These are phyloP conservation scores for Drosophila eugracilis DNA, from an alignment of 1,140 invertebrate species.

Conservation along the genomic window DNA sequence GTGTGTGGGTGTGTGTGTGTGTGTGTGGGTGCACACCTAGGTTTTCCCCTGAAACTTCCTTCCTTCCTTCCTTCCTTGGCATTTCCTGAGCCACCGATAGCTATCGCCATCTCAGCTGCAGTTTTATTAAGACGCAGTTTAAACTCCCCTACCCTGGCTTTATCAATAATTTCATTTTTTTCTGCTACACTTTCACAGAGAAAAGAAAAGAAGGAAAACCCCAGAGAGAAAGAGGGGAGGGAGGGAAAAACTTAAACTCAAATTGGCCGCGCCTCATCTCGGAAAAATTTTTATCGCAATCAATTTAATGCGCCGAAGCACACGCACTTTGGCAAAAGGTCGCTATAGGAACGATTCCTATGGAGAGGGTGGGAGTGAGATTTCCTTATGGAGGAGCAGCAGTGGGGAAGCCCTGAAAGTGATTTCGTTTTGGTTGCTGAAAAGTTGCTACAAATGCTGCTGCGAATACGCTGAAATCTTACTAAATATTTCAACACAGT, in stretches of 20 bases:
- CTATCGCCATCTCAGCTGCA: slow-evolving; percentile 62
- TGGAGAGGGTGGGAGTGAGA: slow-evolving; percentile 19
- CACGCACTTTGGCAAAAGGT: slow-evolving; percentile 69
- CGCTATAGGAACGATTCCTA: slow-evolving; percentile 52
- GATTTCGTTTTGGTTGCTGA: slow-evolving; percentile 42
- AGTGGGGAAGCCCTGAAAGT: slow-evolving; percentile 52
- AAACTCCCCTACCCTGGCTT: background rate
- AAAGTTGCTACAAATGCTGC: slow-evolving; percentile 66
- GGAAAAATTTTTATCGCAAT: slow-evolving; percentile 74
- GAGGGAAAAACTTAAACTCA: slow-evolving; percentile 20
- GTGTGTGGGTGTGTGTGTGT: slow-evolving; percentile 16
- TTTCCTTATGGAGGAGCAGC: background rate
- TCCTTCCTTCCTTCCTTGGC: slow-evolving; percentile 26
- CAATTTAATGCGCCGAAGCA: slow-evolving; percentile 75
- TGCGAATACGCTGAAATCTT: slow-evolving; percentile 63
- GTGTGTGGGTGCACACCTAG: slow-evolving; percentile 29
- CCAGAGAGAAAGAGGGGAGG: too few species aligned
- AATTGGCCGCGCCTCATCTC: slow-evolving; percentile 49
- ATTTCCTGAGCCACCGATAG: slow-evolving; percentile 65
- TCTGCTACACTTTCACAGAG: slow-evolving; percentile 50
- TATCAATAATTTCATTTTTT: slow-evolving; percentile 53
- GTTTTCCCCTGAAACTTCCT: slow-evolving; percentile 4
- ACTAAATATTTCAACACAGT: slow-evolving; percentile 74
- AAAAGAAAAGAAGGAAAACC: slow-evolving; percentile 8
- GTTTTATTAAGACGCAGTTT: slow-evolving; percentile 57